phyloP scores from a whole-genome alignment of 2,888 invertebrate species.

The Ischnus inquisitorius region DNA sequence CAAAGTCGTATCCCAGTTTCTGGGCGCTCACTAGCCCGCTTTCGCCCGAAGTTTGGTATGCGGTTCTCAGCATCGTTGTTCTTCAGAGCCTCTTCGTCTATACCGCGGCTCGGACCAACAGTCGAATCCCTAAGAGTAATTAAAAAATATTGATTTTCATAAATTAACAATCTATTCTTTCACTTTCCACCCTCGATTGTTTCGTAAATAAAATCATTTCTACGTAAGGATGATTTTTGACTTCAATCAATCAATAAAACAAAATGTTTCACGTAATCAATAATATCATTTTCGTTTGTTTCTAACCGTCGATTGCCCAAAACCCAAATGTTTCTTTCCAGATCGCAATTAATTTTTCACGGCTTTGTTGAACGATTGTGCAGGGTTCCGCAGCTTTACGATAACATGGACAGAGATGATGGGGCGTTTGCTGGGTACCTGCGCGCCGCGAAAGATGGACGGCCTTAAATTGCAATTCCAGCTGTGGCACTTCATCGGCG shows the following conservation, averaged over 20 bases:
- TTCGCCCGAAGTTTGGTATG: slow-evolving; percentile 75
- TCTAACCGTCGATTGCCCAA: no score
- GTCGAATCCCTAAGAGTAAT: slow-evolving; percentile 75
- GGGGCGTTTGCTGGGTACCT: slow-evolving; percentile 77
- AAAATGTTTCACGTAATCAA: no score
- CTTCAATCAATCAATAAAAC: no score
- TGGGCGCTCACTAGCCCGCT: slow-evolving; percentile 81
- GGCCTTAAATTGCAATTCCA: slow-evolving; percentile 75
- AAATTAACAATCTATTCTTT: slow-evolving; percentile 8
- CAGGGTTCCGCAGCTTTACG: slow-evolving; percentile 77
- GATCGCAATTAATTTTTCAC: neutral
- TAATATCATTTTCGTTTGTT: no score
- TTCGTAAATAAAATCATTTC: neutral
- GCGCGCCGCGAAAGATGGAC: slow-evolving; percentile 69
- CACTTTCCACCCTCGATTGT: neutral
- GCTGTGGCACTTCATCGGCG: slow-evolving; percentile 80
- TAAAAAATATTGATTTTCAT: slow-evolving; percentile 3
- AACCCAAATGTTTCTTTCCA: no score
- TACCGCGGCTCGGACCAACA: slow-evolving; percentile 74
- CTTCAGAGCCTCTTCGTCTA: slow-evolving; percentile 72
- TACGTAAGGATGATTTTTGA: neutral
- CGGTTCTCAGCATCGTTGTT: slow-evolving; percentile 70
- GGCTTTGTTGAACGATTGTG: neutral
- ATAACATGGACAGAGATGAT: slow-evolving; percentile 76
- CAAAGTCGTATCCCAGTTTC: slow-evolving; percentile 77